Evolutionary conservation across 2,113 vertebrate genomes (phyloP).

Genomic region (Anseranas semipalmata): DNA sequence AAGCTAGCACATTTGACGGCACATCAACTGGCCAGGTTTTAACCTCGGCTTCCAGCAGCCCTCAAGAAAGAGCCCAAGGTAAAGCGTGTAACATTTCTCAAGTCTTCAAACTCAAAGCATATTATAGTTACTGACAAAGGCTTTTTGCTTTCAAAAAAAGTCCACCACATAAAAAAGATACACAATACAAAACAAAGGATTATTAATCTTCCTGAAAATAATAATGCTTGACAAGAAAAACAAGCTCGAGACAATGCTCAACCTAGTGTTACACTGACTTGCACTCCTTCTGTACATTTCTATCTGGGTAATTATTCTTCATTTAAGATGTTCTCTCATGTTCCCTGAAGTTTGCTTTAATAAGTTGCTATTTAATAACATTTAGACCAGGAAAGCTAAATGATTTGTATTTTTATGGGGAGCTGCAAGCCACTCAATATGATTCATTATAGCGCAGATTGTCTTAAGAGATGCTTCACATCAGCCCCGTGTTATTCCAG

Average conservation of each 20-base stretch:
- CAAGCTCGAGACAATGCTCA: background rate
- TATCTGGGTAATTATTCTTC: background rate
- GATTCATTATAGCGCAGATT: conserved; percentile 17
- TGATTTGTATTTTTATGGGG: background rate
- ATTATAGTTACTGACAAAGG: background rate
- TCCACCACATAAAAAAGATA: background rate
- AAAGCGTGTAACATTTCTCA: background rate
- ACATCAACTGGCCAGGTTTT: background rate
- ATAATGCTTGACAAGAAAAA: background rate
- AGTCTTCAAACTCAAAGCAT: background rate
- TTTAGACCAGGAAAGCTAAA: background rate
- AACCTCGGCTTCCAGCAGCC: background rate
- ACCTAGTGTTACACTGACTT: background rate
- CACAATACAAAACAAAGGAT: conserved; percentile 2
- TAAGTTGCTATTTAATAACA: background rate
- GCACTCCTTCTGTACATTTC: background rate
- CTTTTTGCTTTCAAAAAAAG: background rate
- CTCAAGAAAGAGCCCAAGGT: background rate
- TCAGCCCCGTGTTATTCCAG: background rate
- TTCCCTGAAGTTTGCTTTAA: background rate
- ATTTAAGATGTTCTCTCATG: background rate
- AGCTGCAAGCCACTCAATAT: background rate
- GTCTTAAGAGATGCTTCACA: background rate
- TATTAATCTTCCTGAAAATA: conserved; percentile 21
- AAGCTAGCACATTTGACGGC: background rate